Percentiles rank a stretch among this genome's conserved stretches.
Conservation (phyloP, 35 echinoderm and acorn worm species). For the Eucidaris tribuloides region DNA sequence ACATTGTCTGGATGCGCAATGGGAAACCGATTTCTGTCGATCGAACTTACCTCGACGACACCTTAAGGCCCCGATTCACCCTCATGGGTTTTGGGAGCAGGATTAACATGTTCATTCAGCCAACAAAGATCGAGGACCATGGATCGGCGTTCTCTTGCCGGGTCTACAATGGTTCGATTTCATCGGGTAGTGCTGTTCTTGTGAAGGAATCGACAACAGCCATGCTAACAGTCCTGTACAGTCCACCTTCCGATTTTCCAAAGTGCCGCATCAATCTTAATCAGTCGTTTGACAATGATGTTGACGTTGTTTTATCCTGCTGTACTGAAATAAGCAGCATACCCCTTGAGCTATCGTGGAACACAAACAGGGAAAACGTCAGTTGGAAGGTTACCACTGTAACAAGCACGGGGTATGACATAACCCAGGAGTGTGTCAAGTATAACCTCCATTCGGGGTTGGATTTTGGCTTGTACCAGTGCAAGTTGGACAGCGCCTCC, state of each 20-base stretch:
- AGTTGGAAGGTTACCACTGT: neutral
- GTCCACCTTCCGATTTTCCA: neutral
- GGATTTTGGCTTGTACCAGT: constrained; percentile 8
- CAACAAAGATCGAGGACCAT: neutral
- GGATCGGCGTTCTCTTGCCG: neutral
- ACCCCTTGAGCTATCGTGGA: neutral
- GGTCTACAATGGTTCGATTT: neutral
- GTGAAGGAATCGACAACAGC: neutral
- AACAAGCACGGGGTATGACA: neutral
- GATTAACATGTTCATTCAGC: neutral
- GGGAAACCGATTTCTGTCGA: neutral
- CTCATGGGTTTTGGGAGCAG: neutral
- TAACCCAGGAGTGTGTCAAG: neutral
- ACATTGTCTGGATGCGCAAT: neutral
- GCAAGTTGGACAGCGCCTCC: neutral
- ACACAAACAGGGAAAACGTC: neutral
- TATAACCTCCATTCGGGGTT: neutral
- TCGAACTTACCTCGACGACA: neutral
- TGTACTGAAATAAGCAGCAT: constrained; percentile 1
- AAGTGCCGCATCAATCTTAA: neutral
- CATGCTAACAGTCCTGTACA: neutral
- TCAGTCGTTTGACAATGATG: neutral
- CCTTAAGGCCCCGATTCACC: neutral
- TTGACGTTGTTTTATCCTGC: neutral
- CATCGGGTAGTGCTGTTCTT: neutral